These are phyloP conservation scores for Melinaea menophilus DNA, from an alignment of 2,888 invertebrate genomes.

Conservation along the genomic window DNA sequence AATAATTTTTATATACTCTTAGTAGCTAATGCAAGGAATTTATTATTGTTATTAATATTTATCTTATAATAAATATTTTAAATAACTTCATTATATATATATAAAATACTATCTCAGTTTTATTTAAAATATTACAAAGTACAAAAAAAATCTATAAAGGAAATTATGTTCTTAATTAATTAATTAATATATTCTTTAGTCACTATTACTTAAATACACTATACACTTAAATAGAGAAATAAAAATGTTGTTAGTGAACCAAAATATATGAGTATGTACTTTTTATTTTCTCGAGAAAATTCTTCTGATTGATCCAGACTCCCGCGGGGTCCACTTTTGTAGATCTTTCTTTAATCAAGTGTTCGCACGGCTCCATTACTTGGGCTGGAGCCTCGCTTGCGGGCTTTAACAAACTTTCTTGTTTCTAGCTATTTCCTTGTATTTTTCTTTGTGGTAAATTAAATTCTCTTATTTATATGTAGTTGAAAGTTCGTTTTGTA, in stretches of 20 bases:
- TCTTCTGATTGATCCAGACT: slow-evolving; percentile 1
- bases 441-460: neutral
- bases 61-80: no score
- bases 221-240: neutral
- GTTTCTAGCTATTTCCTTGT: neutral
- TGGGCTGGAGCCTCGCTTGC: neutral
- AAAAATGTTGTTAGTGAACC: neutral
- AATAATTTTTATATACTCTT: no score
- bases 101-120: no score
- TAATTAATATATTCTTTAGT: no score
- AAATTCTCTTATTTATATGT: neutral
- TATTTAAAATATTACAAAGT: no score
- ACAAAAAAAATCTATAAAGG: no score
- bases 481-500: neutral
- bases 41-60: no score
- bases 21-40: no score
- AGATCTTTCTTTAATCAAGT: slow-evolving; percentile 2
- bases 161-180: no score
- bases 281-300: neutral
- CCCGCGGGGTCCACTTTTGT: neutral
- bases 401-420: neutral
- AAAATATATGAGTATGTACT: neutral
- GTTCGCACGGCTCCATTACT: slow-evolving; percentile 3
- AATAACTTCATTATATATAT: no score
- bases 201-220: no score